A percentile compares a stretch with the other conserved stretches of the same genome.
phyloP scores from a whole-genome alignment of 2,888 invertebrate genomes.

The Stramonita haemastoma region DNA sequence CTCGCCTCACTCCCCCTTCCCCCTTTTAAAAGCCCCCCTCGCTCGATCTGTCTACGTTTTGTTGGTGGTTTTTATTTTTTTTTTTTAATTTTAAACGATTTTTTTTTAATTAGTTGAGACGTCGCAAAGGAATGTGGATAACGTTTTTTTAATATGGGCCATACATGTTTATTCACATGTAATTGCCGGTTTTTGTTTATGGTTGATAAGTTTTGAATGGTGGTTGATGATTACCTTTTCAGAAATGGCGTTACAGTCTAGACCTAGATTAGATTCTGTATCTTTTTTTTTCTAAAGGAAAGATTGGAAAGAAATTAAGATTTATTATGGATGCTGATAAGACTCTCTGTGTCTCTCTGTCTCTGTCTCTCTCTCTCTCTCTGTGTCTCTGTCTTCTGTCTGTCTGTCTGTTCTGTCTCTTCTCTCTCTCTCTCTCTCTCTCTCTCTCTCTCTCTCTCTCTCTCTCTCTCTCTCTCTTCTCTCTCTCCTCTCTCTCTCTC shows the following conservation, averaged over 20 bases:
- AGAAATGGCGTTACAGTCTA: too few species aligned
- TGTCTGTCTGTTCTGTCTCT: not conserved
- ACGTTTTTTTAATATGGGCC: too few species aligned
- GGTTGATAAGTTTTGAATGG: too few species aligned
- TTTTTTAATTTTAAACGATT: too few species aligned
- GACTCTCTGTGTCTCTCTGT: not conserved
- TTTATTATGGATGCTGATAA: not conserved
- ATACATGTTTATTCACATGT: too few species aligned
- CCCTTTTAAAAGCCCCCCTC: not conserved
- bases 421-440: not conserved
- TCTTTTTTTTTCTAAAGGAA: not conserved
- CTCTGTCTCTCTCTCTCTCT: slow-evolving; percentile 1
- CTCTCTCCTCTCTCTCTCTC: not conserved
- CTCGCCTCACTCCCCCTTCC: not conserved
- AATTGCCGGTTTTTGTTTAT: too few species aligned
- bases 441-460: not conserved
- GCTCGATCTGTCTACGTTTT: not conserved
- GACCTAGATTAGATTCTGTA: too few species aligned
- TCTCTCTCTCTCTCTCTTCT: not conserved
- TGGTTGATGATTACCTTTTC: too few species aligned
- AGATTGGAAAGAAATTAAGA: not conserved
- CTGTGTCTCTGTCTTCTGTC: not conserved
- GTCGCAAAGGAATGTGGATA: too few species aligned
- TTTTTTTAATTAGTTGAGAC: too few species aligned
- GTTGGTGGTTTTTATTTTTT: too few species aligned